Evolutionary conservation across 2,888 invertebrate species (phyloP).

Genomic region (Prenolepis imparis): DNA sequence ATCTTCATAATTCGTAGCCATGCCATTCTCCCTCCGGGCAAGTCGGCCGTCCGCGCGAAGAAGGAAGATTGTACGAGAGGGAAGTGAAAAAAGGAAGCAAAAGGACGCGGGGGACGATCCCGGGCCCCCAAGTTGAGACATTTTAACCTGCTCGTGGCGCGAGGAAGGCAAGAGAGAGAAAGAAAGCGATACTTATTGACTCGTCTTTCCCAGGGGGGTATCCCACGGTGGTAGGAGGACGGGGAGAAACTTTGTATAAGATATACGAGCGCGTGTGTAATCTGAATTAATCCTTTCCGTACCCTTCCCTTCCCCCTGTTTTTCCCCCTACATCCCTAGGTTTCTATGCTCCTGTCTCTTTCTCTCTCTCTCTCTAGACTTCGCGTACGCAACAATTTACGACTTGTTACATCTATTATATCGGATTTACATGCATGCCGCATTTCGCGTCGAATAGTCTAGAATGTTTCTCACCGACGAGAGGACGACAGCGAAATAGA

Average conservation of each 20-base stretch:
- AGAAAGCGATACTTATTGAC: constrained; percentile 80
- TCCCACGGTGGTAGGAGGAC: constrained; percentile 50
- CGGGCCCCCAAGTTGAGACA: constrained; percentile 82
- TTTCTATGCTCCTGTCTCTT: background rate
- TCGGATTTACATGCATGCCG: constrained; percentile 79
- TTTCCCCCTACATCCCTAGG: background rate
- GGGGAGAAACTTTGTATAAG: constrained; percentile 70
- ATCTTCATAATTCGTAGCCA: constrained; percentile 51
- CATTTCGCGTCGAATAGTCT: constrained; percentile 76
- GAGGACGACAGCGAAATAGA: constrained; percentile 61
- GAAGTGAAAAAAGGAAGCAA: constrained; percentile 66
- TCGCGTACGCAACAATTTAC: constrained; percentile 70
- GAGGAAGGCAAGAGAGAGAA: constrained; percentile 71
- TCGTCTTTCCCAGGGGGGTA: constrained; percentile 76
- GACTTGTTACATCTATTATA: constrained; percentile 71
- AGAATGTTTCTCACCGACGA: constrained; percentile 74
- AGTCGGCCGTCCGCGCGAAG: constrained; percentile 59
- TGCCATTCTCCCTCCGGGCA: constrained; percentile 35
- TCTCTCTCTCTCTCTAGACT: background rate
- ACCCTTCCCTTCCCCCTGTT: background rate
- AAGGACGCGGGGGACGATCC: constrained; percentile 68
- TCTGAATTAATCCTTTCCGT: constrained; percentile 16
- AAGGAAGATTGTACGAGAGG: constrained; percentile 54
- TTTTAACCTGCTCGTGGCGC: constrained; percentile 81
- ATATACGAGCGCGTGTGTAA: constrained; percentile 72